Evolutionary conservation across 2,888 invertebrate species (phyloP), one percentile per base, ranked within the genome.

Genomic region (Tetragonula carbonaria): DNA sequence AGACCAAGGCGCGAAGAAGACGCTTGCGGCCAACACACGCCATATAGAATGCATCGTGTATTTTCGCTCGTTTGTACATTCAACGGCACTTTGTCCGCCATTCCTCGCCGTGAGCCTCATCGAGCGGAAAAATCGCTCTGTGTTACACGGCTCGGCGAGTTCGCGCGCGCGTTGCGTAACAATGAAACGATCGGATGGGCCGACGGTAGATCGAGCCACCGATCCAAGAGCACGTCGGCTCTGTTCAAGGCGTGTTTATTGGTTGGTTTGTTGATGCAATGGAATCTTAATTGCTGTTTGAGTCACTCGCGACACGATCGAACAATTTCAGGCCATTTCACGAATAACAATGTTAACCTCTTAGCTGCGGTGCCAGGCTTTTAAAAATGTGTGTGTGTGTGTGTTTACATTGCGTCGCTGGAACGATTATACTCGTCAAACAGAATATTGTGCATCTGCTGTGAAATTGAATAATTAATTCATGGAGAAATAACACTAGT

Each of bases 61-160:
- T 66, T 23, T 51, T 6, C 66, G 57, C 23, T 53, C 53, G 66
- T 81, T 78, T 68, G 55, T 72, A 78, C 67, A 68, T 73, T 68
- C 68, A 79, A 74, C 59, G 74, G 13, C 67, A 38, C 67, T 79
- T 79, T 79, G 74, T 79, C 62, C 74, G 50, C 73, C 23, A 33
- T 55, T 70, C 45, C 28, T 65, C 51, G 21, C 21, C 14, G 21
- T 23, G 16, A 38, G 38, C 66, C 23, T 66, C 50, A 11, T 53
- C 50, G 45, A 59, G 66, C 57, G 80, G 78, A 78, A 78, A 72
- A 78, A 72, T 75, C 65, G 68, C 53, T 55, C 55, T n/a, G 50
- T n/a, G 50, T 28, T 68, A 45, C 50, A 50, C 68, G 57, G 28
- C 28, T 75, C 55, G 38, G 45, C 23, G 28, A 38, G 28, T 18